Evolutionary conservation across 2,888 invertebrate genomes (phyloP), one percentile per base, ranked within the genome.

Genomic region (Charanyca ferruginea): DNA sequence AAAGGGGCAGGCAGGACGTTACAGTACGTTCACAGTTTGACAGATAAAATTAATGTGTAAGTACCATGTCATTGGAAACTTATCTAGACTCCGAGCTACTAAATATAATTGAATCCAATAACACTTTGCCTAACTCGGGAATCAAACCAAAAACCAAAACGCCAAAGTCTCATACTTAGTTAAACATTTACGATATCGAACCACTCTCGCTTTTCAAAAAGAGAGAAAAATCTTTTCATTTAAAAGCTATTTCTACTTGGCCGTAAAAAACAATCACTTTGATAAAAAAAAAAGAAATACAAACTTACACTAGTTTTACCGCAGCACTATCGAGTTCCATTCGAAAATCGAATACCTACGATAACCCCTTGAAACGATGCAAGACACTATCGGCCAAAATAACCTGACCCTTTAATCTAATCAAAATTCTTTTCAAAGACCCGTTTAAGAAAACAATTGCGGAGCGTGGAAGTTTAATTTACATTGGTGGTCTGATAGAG

Each of bases 301-400:
- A 44, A 60, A 63, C 54, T 71, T 68, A 70, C 66, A 60, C 65
- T 63, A 72, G 74, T 66, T 80, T 61, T 55, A 80, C 79, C 84
- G 47, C 81, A 78, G 59, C 63, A 57, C 67, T 75, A 81, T 77
- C 66, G 73, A 74, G 73, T 73, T 77, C 63, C 68, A 72, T 83
- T 83, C 62, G 72, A 84, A 80, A 83, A 83, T 83, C 81, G 85
- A 84, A 84, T 84, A 74, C 77, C 66, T 63, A 69, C 74, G 66
- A 84, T 80, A 84, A 82, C 82, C 79, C 79, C 78, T 79, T 77
- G 78, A 77, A 84, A 80, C 81, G 84, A 79, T 84, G 80, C 84
- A 76, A 81, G 77, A 77, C 83, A 81, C 67, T 61, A 66, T 66
- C 59, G 59, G 41, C 85, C 78, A 84, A 57, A 81, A 71, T 77